These are phyloP conservation scores for Teleogryllus oceanicus DNA, from an alignment of 2,888 invertebrate species.

Conservation along the genomic window DNA sequence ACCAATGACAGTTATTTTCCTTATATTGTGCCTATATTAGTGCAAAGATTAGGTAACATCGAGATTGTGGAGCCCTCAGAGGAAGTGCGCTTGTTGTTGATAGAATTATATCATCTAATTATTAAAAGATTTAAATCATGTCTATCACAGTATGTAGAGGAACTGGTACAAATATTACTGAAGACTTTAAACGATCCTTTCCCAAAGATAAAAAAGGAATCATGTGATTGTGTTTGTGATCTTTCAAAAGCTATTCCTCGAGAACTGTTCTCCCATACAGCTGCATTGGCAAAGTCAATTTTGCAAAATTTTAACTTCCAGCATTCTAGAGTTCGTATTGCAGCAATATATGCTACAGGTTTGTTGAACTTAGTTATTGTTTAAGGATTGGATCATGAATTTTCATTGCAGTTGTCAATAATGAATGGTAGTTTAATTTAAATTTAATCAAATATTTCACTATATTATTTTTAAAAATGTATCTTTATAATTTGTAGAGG, in stretches of 20 bases:
- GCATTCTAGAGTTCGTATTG: slow-evolving; percentile 73
- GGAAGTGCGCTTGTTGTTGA: slow-evolving; percentile 71
- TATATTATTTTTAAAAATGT: neutral
- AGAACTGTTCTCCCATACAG: slow-evolving; percentile 72
- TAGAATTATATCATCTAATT: slow-evolving; percentile 64
- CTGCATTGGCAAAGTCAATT: slow-evolving; percentile 69
- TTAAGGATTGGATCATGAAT: neutral
- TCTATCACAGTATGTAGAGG: slow-evolving; percentile 67
- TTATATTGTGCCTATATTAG: slow-evolving; percentile 70
- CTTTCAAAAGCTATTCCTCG: slow-evolving; percentile 61
- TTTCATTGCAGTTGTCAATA: neutral
- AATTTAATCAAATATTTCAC: neutral
- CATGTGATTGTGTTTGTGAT: slow-evolving; percentile 67
- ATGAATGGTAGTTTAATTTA: neutral
- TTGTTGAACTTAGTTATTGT: neutral
- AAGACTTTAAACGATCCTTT: slow-evolving; percentile 73
- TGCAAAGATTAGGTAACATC: slow-evolving; percentile 71
- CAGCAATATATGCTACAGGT: slow-evolving; percentile 53
- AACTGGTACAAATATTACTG: slow-evolving; percentile 67
- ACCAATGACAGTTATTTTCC: slow-evolving; percentile 69
- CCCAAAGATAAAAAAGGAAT: slow-evolving; percentile 75
- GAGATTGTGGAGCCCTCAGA: slow-evolving; percentile 72
- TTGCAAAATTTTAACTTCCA: slow-evolving; percentile 73
- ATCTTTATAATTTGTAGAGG: too few relatives aligned
- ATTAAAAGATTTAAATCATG: slow-evolving; percentile 61